Evolutionary conservation across 2,888 invertebrate species (phyloP), one percentile per base, ranked within the genome.

Genomic region (Smittia aterrima): DNA sequence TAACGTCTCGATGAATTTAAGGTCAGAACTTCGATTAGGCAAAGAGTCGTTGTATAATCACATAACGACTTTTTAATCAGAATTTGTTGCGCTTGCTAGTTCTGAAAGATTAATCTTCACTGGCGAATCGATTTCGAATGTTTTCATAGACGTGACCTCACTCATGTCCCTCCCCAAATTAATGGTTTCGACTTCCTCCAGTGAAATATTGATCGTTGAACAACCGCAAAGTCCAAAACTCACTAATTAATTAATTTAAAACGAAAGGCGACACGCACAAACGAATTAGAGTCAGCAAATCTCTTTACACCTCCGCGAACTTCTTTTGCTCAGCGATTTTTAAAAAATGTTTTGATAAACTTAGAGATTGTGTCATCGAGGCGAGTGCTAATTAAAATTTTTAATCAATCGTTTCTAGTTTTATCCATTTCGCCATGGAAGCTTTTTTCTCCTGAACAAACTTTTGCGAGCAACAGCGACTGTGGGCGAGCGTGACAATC

Each of bases 1-100:
- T n/a, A n/a, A n/a, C n/a, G n/a, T n/a, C n/a, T n/a, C n/a, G n/a
- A n/a, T n/a, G 58, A 58, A 58, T 58, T 18, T 58, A 58, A 58
- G 58, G 58, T 58, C 58, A 58, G 22, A 58, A 58, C n/a, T 18
- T 58, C 58, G 58, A 58, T 58, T 58, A 58, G 58, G 7, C n/a
- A n/a, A n/a, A n/a, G 32, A 32, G 32, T 32, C 9, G 32, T 58
- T 58, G 9, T 18, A 3, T 58, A 58, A 58, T 58, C 58, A 22
- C 58, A 7, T 58, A 58, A 58, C 22, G 58, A 58, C 58, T 58
- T 58, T 58, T n/a, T 22, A 22, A 58, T 58, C 58, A 58, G 58
- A 58, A 20, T 58, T 22, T 58, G 47, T 11, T 16, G 11, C 47
- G 11, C 16, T 11, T 13, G 11, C 16, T 58, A 2, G 58, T 47